Percentiles rank a stretch among this genome's conserved stretches.
Conservation (phyloP, 2,797 vertebrate genomes). For the Ctenosaura bakeri region DNA sequence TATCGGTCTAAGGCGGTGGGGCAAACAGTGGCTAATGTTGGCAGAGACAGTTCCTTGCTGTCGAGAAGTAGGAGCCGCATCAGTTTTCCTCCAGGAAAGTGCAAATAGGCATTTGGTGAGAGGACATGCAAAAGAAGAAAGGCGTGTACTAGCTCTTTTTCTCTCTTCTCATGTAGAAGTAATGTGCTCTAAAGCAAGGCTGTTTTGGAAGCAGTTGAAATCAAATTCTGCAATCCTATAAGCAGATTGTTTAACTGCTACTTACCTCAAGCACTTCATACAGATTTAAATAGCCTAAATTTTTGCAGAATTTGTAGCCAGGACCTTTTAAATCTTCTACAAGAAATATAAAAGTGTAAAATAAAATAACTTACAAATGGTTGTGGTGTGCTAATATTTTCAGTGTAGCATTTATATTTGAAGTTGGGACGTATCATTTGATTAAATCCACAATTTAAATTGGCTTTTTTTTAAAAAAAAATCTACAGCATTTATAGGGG, state of each 20-base stretch:
- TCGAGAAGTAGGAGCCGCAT: background rate
- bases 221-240: background rate
- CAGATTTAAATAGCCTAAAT: background rate
- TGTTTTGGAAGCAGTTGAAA: background rate
- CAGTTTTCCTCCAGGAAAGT: background rate
- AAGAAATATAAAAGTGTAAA: background rate
- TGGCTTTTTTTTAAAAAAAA: background rate
- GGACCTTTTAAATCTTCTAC: background rate
- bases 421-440: background rate
- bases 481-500: background rate
- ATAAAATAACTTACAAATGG: conserved; percentile 4
- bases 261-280: background rate
- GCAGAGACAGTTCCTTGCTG: background rate
- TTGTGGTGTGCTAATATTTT: background rate
- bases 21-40: background rate
- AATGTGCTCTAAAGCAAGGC: background rate
- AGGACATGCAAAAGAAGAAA: conserved; percentile 15
- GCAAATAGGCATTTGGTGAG: background rate
- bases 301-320: background rate
- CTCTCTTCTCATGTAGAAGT: background rate
- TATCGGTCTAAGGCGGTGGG: background rate
- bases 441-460: background rate
- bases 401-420: background rate
- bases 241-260: background rate
- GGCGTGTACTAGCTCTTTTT: background rate